Conservation (phyloP, 2,797 vertebrate genomes). For the Squalus acanthias region DNA sequence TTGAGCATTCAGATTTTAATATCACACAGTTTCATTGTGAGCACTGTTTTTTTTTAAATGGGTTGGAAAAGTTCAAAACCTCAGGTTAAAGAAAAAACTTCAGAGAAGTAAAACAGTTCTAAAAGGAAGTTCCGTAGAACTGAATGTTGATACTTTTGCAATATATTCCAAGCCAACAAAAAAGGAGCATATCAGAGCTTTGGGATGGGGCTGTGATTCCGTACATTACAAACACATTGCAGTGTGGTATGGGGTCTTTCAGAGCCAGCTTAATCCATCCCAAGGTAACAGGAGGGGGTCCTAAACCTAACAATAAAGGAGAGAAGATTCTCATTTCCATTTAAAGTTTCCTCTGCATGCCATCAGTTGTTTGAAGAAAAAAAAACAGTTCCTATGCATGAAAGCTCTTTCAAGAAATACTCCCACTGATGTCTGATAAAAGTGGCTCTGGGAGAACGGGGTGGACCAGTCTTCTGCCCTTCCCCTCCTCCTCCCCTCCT, state of each 20-base stretch:
- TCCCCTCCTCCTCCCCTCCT: slow-evolving; percentile 75
- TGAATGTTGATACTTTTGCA: background rate
- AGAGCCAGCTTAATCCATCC: slow-evolving; percentile 87
- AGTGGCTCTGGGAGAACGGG: slow-evolving; percentile 70
- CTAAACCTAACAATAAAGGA: slow-evolving; percentile 72
- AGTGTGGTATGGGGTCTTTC: slow-evolving; percentile 44
- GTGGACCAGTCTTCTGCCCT: slow-evolving; percentile 64
- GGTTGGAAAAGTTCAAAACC: background rate
- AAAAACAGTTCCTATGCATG: slow-evolving; percentile 86
- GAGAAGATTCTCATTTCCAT: slow-evolving; percentile 73
- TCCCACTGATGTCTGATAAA: slow-evolving; percentile 75
- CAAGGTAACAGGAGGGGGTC: slow-evolving; percentile 80
- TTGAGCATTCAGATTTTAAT: background rate
- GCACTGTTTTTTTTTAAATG: background rate
- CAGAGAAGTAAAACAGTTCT: background rate
- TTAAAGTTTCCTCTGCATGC: slow-evolving; percentile 81
- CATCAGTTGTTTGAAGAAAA: slow-evolving; percentile 87
- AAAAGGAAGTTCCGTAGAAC: background rate
- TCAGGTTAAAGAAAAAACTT: background rate
- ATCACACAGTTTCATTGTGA: background rate
- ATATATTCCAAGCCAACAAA: background rate
- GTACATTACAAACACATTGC: background rate
- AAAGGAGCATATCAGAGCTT: background rate
- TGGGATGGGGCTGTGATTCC: background rate
- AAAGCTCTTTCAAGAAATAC: slow-evolving; percentile 71